Evolutionary conservation across 2,888 invertebrate genomes (phyloP).

Genomic region (Troilus luridus): DNA sequence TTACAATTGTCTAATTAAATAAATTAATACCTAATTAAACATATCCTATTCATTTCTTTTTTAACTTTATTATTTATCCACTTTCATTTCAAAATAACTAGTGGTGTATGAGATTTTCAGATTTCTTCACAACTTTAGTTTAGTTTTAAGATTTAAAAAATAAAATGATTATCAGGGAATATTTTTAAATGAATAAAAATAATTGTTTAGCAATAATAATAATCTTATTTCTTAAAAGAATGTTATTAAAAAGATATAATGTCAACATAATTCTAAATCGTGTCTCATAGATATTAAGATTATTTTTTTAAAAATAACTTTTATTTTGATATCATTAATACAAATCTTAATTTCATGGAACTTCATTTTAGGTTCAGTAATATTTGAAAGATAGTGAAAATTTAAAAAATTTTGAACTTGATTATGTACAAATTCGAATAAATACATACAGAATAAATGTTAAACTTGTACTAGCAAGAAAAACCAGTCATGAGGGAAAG

Average conservation of each 20-base stretch:
- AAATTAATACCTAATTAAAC: conserved; percentile 17
- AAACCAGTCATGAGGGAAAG: neutral
- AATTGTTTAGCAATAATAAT: neutral
- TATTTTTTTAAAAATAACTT: too few relatives aligned
- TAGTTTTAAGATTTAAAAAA: neutral
- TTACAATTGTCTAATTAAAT: conserved; percentile 15
- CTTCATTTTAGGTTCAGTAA: too few relatives aligned
- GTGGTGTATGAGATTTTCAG: conserved; percentile 27
- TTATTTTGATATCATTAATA: too few relatives aligned
- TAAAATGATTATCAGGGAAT: neutral
- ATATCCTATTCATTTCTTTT: neutral
- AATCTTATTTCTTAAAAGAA: neutral
- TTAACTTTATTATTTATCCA: neutral
- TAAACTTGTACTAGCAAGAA: neutral
- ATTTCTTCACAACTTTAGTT: conserved; percentile 39
- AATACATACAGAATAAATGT: too few relatives aligned
- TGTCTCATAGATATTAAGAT: too few relatives aligned
- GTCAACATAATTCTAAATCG: too few relatives aligned
- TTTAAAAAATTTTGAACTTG: too few relatives aligned
- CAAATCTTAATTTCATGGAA: too few relatives aligned
- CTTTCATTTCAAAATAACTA: conserved; percentile 2
- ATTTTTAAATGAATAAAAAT: neutral
- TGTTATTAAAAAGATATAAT: too few relatives aligned
- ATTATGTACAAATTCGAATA: too few relatives aligned
- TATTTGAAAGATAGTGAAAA: too few relatives aligned